phyloP scores from a whole-genome alignment of 2,113 vertebrate genomes.

The Tetrax tetrax region DNA sequence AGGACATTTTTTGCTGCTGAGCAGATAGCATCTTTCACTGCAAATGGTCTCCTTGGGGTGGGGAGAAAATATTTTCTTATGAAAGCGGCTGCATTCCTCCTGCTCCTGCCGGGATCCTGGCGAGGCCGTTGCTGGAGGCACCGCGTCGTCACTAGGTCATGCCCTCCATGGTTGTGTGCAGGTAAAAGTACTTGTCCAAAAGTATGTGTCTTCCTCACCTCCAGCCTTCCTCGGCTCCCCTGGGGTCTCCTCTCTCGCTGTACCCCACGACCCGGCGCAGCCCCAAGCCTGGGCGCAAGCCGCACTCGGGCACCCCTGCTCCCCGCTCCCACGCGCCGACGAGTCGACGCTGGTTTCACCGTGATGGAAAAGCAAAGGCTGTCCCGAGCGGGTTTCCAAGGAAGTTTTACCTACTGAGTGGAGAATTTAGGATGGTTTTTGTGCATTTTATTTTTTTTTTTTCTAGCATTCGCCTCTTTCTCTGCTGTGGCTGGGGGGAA shows the following conservation, averaged over 20 bases:
- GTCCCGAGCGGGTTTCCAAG: background rate
- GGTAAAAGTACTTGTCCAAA: background rate
- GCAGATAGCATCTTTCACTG: background rate
- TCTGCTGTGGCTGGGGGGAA: background rate
- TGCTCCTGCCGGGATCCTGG: background rate
- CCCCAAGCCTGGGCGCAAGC: no score
- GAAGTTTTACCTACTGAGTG: rapidly evolving
- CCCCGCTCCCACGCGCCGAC: rapidly evolving
- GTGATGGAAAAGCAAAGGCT: background rate
- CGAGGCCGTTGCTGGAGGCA: background rate
- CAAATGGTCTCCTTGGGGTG: background rate
- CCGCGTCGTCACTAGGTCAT: background rate
- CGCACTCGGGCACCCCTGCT: rapidly evolving
- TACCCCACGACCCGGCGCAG: background rate
- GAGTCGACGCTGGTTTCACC: background rate
- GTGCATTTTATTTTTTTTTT: background rate
- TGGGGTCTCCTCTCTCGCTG: background rate
- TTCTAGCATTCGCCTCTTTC: rapidly evolving
- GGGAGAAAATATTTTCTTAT: background rate
- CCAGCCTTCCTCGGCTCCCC: background rate
- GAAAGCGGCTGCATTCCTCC: slow-evolving; percentile 29
- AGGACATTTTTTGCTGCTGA: background rate
- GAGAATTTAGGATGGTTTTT: background rate
- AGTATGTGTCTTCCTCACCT: background rate
- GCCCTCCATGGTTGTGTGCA: background rate